A percentile compares a stretch with the other conserved stretches of the same genome.
Evolutionary conservation across 53 echinoderm and acorn worm species (phyloP).

Genomic region (Stichopus horrens): DNA sequence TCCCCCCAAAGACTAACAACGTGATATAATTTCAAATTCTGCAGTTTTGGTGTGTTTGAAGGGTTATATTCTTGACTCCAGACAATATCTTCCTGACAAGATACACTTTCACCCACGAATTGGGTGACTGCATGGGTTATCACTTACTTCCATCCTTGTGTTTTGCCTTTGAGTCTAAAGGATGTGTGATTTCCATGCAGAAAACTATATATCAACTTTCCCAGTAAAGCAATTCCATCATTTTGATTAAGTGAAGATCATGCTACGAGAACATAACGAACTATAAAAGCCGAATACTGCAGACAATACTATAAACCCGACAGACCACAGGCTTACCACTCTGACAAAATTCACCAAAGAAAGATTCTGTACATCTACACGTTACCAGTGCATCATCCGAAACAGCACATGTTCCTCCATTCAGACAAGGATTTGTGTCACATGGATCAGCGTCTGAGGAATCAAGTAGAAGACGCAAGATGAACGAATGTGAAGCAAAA

Average conservation of each 20-base stretch:
- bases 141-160: too few relatives aligned
- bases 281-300: neutral
- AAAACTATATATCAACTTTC: too few relatives aligned
- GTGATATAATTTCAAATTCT: too few relatives aligned
- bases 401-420: constrained; percentile 28
- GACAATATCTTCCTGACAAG: too few relatives aligned
- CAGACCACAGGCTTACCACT: neutral
- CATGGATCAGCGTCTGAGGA: constrained; percentile 47
- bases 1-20: too few relatives aligned
- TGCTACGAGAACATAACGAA: too few relatives aligned
- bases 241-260: neutral
- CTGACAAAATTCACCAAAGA: constrained; percentile 25
- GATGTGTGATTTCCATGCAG: too few relatives aligned
- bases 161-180: too few relatives aligned
- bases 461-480: neutral
- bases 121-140: too few relatives aligned
- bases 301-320: neutral
- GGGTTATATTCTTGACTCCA: too few relatives aligned
- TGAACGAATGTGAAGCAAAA: neutral
- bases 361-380: constrained; percentile 10
- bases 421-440: constrained; percentile 48
- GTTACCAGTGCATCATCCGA: neutral
- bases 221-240: neutral
- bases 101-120: too few relatives aligned
- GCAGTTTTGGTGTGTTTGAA: too few relatives aligned